Conservation (phyloP, 1,140 invertebrate genomes). For the Scaptomyza pallida region DNA sequence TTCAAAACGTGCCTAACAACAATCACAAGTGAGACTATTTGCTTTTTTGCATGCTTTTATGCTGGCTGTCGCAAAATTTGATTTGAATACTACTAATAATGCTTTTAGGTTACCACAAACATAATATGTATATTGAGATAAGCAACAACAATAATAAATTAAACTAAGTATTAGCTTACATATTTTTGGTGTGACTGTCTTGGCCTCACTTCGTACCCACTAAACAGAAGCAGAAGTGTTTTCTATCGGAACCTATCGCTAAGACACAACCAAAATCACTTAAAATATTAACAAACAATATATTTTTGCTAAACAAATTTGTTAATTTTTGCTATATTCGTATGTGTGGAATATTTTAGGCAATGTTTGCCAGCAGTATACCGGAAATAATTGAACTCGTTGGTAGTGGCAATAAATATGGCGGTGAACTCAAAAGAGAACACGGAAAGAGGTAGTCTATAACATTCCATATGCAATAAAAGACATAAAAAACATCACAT, state of each 20-base stretch:
- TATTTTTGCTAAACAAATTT: conserved; percentile 39
- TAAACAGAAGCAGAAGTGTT: conserved; percentile 13
- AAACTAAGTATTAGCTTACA: conserved; percentile 9
- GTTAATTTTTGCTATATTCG: conserved; percentile 63
- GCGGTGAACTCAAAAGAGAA: conserved; percentile 98
- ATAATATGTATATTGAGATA: conserved; percentile 19
- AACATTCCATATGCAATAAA: conserved; percentile 54
- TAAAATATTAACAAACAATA: conserved; percentile 14
- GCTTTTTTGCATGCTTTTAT: conserved; percentile 74
- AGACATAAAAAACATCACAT: conserved; percentile 59
- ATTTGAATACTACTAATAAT: conserved; percentile 23
- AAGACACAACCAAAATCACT: conserved; percentile 38
- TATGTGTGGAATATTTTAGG: conserved; percentile 88
- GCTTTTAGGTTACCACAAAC: conserved; percentile 52
- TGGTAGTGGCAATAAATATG: conserved; percentile 98
- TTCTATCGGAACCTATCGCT: conserved; percentile 22
- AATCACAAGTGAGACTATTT: not conserved
- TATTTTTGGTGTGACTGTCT: conserved; percentile 57
- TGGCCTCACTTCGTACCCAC: conserved; percentile 40
- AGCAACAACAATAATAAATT: not conserved
- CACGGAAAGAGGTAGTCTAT: conserved; percentile 96
- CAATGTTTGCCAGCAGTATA: conserved; percentile 99
- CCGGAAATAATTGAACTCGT: conserved; percentile 99
- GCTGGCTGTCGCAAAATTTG: conserved; percentile 76
- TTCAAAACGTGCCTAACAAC: not conserved